Conservation (phyloP, 2,888 invertebrate species). For the Leptinotarsa haldemani region DNA sequence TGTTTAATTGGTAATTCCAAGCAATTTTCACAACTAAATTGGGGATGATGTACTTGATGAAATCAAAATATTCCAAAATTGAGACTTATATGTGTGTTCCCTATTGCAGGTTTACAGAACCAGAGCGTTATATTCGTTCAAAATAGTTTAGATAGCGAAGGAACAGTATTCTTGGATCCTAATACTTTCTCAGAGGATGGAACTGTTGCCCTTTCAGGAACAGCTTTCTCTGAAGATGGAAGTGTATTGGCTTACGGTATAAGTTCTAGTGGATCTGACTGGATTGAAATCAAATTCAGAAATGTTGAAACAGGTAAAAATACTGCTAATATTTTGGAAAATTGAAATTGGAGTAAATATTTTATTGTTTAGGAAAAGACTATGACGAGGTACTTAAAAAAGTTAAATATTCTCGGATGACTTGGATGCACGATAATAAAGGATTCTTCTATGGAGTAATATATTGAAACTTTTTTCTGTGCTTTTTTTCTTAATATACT, state of each 20-base stretch:
- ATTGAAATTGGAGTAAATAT: constrained; percentile 18
- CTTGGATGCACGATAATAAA: constrained; percentile 95
- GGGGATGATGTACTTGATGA: neutral
- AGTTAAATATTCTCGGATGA: constrained; percentile 90
- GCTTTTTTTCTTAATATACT: constrained; percentile 21
- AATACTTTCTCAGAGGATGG: constrained; percentile 93
- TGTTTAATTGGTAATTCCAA: no score
- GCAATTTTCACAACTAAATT: no score
- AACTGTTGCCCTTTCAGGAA: constrained; percentile 81
- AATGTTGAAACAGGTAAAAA: constrained; percentile 76
- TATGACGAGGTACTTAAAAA: constrained; percentile 90
- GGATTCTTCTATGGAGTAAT: constrained; percentile 94
- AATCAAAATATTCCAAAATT: neutral
- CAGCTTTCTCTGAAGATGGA: constrained; percentile 90
- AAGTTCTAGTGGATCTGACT: constrained; percentile 94
- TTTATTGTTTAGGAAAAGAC: constrained; percentile 69
- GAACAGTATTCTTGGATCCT: constrained; percentile 93
- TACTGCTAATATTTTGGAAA: constrained; percentile 7
- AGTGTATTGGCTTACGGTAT: constrained; percentile 90
- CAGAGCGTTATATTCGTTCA: constrained; percentile 96
- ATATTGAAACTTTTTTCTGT: constrained; percentile 1
- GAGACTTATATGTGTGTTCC: constrained; percentile 20
- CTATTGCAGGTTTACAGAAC: constrained; percentile 85
- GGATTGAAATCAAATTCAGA: constrained; percentile 90
- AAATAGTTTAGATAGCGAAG: constrained; percentile 78